These are phyloP conservation scores for Esperia sulphurella DNA, from an alignment of 2,888 invertebrate species.

Conservation along the genomic window DNA sequence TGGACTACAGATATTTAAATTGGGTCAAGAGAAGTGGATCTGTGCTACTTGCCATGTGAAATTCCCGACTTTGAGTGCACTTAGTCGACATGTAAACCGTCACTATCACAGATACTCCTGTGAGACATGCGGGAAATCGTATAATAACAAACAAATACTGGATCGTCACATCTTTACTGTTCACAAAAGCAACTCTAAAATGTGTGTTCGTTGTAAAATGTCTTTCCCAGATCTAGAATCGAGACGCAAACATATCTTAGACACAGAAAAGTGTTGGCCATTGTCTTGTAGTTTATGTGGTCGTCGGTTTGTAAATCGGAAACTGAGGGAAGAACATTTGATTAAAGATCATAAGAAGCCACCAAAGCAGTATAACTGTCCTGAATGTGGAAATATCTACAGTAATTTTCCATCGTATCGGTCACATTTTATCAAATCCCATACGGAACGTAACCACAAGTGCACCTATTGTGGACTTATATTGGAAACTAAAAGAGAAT, in stretches of 20 bases:
- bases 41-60: constrained; percentile 31
- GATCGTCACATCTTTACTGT: constrained; percentile 18
- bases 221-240: constrained; percentile 38
- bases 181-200: constrained; percentile 6
- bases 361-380: constrained; percentile 28
- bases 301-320: constrained; percentile 33
- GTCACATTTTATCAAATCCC: constrained; percentile 32
- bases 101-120: constrained; percentile 36
- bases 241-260: constrained; percentile 35
- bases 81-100: constrained; percentile 33
- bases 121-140: constrained; percentile 35
- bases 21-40: constrained; percentile 19
- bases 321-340: constrained; percentile 32
- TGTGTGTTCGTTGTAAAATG: constrained; percentile 37
- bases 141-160: constrained; percentile 22
- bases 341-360: constrained; percentile 27
- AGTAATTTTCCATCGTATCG: constrained; percentile 23
- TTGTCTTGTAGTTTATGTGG: constrained; percentile 34
- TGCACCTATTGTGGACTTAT: constrained; percentile 36
- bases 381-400: constrained; percentile 36
- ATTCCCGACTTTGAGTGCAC: constrained; percentile 23
- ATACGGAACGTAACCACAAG: constrained; percentile 26
- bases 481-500: constrained; percentile 47
- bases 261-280: constrained; percentile 31
- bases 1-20: constrained; percentile 28